Conservation (phyloP, 2,888 invertebrate species). For the Galerucella pusilla region DNA sequence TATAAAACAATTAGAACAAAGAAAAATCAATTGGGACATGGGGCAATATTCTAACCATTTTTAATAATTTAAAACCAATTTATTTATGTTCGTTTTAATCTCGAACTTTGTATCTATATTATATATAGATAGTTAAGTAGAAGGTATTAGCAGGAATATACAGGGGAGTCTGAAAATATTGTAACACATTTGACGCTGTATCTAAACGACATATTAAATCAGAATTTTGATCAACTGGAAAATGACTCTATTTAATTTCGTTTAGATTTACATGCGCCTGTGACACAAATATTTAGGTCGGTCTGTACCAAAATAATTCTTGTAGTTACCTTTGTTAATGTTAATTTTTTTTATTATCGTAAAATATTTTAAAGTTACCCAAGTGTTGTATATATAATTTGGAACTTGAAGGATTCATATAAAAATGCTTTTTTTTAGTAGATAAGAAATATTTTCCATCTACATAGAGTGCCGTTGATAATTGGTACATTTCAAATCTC, state of each 20-base stretch:
- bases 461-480: background rate
- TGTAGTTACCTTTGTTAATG: background rate
- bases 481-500: slow-evolving; percentile 7
- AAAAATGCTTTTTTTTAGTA: slow-evolving; percentile 5
- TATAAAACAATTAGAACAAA: background rate
- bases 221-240: too few relatives aligned
- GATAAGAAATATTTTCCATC: background rate
- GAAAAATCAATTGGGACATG: background rate
- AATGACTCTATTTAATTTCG: too few relatives aligned
- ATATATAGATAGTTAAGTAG: slow-evolving; percentile 14
- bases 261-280: too few relatives aligned
- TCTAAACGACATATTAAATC: too few relatives aligned
- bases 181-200: background rate
- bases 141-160: background rate
- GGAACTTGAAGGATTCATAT: background rate
- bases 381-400: slow-evolving; percentile 13
- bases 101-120: slow-evolving; percentile 19
- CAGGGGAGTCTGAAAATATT: background rate
- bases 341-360: background rate
- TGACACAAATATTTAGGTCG: too few relatives aligned
- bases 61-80: slow-evolving; percentile 13
- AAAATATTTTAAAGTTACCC: slow-evolving; percentile 12
- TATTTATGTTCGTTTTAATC: slow-evolving; percentile 5
- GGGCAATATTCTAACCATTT: background rate
- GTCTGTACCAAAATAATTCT: background rate